Conservation (phyloP, 2,113 vertebrate species). For the Clarias gariepinus region DNA sequence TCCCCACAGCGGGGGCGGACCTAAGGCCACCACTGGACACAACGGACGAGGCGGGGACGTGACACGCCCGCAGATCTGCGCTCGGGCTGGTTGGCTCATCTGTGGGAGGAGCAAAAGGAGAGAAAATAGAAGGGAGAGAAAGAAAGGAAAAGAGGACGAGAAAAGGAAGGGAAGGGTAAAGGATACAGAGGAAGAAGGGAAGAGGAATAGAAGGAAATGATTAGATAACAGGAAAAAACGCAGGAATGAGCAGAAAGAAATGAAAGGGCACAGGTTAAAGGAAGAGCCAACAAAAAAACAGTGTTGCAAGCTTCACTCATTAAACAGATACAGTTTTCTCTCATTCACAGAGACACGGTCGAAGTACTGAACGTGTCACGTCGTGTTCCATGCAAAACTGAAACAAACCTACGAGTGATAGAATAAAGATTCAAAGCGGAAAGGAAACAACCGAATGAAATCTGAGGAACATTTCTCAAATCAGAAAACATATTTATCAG, state of each 20-base stretch:
- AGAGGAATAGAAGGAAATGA: conserved; percentile 13
- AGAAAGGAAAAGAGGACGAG: conserved; percentile 22
- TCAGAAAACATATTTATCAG: neutral
- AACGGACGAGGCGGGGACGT: conserved; percentile 92
- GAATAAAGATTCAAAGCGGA: neutral
- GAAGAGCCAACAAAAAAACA: neutral
- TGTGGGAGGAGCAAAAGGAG: conserved; percentile 62
- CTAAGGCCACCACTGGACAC: conserved; percentile 94
- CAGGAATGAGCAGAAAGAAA: neutral
- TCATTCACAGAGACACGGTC: neutral
- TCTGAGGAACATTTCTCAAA: neutral
- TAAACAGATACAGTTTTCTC: neutral
- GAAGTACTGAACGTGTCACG: neutral
- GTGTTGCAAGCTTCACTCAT: conserved; percentile 27
- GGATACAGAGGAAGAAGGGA: neutral
- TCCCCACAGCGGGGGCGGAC: conserved; percentile 82
- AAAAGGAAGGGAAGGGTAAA: neutral
- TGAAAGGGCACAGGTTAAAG: conserved; percentile 27
- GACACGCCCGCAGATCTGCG: conserved; percentile 92
- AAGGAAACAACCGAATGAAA: neutral
- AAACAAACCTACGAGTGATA: neutral
- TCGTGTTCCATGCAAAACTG: neutral
- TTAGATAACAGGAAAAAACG: conserved; percentile 19
- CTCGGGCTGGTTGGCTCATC: conserved; percentile 96
- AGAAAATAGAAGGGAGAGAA: conserved; percentile 12